Evolutionary conservation across 2,888 invertebrate species (phyloP).

Genomic region (Tetrapedia diversipes): DNA sequence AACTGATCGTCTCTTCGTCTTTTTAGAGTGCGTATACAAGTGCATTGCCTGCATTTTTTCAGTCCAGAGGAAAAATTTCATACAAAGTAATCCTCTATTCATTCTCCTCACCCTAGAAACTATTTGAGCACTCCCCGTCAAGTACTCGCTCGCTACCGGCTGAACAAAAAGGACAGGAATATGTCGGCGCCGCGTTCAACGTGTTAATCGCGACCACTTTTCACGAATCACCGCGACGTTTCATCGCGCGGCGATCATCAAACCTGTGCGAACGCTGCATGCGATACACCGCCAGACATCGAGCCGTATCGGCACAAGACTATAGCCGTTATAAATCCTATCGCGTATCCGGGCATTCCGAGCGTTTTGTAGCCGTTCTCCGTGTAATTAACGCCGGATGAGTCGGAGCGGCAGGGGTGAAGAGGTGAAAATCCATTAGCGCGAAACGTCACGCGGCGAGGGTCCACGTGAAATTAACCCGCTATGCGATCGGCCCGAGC

Average conservation of each 20-base stretch:
- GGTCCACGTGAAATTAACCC: conserved; percentile 68
- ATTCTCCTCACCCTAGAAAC: no score
- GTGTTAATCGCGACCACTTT: conserved; percentile 61
- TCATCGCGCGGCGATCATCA: no score
- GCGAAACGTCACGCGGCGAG: conserved; percentile 67
- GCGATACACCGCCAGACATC: neutral
- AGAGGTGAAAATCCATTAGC: conserved; percentile 73
- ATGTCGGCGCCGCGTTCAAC: no score
- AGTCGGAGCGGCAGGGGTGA: conserved; percentile 68
- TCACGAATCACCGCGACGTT: conserved; percentile 50
- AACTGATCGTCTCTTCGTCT: no score
- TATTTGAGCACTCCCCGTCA: no score
- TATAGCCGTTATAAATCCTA: conserved; percentile 67
- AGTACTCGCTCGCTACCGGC: no score
- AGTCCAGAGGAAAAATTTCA: no score
- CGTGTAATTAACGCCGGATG: conserved; percentile 71
- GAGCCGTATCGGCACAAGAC: conserved; percentile 51
- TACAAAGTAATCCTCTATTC: no score
- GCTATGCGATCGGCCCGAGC: conserved; percentile 60
- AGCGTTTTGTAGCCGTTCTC: conserved; percentile 70
- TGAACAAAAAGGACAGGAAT: no score
- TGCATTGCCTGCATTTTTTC: no score
- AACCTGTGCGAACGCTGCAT: no score
- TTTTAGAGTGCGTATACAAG: no score
- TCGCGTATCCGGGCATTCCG: conserved; percentile 68